Percentiles rank a stretch among this genome's conserved stretches.
These are phyloP conservation scores for Noturus placidus DNA, from an alignment of 2,113 vertebrate species.

Conservation along the genomic window DNA sequence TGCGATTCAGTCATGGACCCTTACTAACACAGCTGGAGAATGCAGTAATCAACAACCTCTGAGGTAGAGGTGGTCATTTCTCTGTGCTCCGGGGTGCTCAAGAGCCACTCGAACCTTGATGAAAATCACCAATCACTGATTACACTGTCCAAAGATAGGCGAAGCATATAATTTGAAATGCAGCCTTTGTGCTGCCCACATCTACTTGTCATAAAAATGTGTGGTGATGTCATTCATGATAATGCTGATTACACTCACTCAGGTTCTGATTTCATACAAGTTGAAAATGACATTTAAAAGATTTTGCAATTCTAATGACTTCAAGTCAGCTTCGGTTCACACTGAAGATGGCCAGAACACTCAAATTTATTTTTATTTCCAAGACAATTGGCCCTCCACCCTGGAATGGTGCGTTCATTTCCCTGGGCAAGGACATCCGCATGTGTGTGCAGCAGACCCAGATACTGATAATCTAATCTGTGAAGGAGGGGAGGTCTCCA, in stretches of 20 bases:
- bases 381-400: slow-evolving; percentile 53
- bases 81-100: neutral
- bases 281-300: neutral
- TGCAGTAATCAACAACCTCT: slow-evolving; percentile 30
- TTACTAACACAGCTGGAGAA: slow-evolving; percentile 34
- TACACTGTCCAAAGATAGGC: slow-evolving; percentile 8
- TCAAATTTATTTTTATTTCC: slow-evolving; percentile 57
- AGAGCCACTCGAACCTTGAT: slow-evolving; percentile 38
- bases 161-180: slow-evolving; percentile 22
- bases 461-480: slow-evolving; percentile 55
- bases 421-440: slow-evolving; percentile 57
- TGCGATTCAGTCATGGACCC: slow-evolving; percentile 4
- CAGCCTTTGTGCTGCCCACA: slow-evolving; percentile 8
- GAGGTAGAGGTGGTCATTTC: slow-evolving; percentile 29
- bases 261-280: neutral
- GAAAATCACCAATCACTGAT: slow-evolving; percentile 48
- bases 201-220: slow-evolving; percentile 8
- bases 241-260: neutral
- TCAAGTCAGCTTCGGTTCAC: slow-evolving; percentile 3
- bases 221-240: slow-evolving; percentile 1
- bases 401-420: slow-evolving; percentile 55
- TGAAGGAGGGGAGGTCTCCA: slow-evolving; percentile 43
- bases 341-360: slow-evolving; percentile 37
- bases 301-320: neutral
- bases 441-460: slow-evolving; percentile 44